Base-by-base conservation (phyloP, 2,797 vertebrate species). In the Anolis apletophallus region DNA sequence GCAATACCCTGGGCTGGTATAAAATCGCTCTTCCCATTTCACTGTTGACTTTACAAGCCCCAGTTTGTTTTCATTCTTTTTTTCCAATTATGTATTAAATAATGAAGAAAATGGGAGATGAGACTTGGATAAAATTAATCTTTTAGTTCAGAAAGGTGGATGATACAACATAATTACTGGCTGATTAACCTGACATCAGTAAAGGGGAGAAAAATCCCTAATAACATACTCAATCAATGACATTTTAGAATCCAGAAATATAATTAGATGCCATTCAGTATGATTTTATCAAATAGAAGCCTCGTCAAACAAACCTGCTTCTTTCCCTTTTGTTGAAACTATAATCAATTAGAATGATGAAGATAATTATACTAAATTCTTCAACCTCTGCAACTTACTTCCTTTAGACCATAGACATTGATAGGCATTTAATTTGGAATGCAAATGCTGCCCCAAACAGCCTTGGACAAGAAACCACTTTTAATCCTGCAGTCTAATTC, bases 251-350 rank as follows among this genome's bases (percentile, higher is more conserved):
- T 71, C 68, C 17, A 52, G 85, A 71, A 83, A 78, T 80, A 86
- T 83, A 87, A 87, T 87, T 83, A 83, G 73, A 87, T 71, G 80
- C 75, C 86, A 78, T 87, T 87, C 73, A 78, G 77, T n/a, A 82
- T 83, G 80, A 78, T 77, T 87, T 87, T 77, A 82, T 77, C 80
- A 77, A 71, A 87, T 34, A 71, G 26, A 83, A 36, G 23, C 59
- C 36, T 87, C 40, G 57, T 71, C 74, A 77, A 87, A 50, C 52
- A 82, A 77, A 69, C 68, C 19, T 77, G 36, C 26, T 71, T 85
- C 81, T 87, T 59, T 29, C 26, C 52, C 17, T 77, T 71, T 40
- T 46, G 26, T 77, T 83, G 80, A 87, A 83, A 59, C 73, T 17
- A 78, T 61, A 78, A 87, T 87, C 73, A 59, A 68, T 21, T 69